Percentiles rank a stretch among this genome's conserved stretches.
Conservation (phyloP, 2,113 vertebrate species). For the Cnemophilus loriae region DNA sequence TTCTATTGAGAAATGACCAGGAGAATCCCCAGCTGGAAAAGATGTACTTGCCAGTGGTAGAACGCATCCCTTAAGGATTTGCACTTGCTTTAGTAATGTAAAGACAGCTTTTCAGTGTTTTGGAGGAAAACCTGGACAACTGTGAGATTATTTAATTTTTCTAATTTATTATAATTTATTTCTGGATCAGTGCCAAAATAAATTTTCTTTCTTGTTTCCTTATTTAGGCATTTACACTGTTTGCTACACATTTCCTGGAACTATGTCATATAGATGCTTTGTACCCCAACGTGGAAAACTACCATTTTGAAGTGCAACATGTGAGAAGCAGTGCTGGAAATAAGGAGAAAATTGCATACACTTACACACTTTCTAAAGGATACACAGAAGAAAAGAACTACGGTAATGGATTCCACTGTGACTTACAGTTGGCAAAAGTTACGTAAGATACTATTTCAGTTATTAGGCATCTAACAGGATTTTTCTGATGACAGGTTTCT, state of each 20-base stretch:
- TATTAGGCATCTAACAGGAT: background rate
- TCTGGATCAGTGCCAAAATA: background rate
- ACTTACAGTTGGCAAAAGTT: background rate
- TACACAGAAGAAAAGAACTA: constrained; percentile 90
- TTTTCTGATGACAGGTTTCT: background rate
- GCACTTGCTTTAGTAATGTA: background rate
- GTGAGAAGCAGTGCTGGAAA: constrained; percentile 71
- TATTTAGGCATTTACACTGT: constrained; percentile 89
- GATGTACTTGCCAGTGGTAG: background rate
- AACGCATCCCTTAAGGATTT: background rate
- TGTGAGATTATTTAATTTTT: background rate
- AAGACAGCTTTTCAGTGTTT: background rate
- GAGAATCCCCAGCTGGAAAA: background rate
- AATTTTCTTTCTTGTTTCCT: background rate
- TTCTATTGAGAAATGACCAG: background rate
- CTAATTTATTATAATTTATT: background rate
- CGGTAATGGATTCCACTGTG: constrained; percentile 69
- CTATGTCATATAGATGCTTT: constrained; percentile 86
- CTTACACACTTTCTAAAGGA: constrained; percentile 85
- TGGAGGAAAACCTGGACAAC: background rate
- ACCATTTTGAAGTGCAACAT: constrained; percentile 93
- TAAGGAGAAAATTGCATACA: constrained; percentile 83
- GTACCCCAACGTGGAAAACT: constrained; percentile 93
- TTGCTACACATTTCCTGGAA: constrained; percentile 94
- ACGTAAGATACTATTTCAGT: background rate